Evolutionary conservation across 2,113 vertebrate genomes (phyloP), one percentile per base, ranked within the genome.

Genomic region (Centropus unirufus): DNA sequence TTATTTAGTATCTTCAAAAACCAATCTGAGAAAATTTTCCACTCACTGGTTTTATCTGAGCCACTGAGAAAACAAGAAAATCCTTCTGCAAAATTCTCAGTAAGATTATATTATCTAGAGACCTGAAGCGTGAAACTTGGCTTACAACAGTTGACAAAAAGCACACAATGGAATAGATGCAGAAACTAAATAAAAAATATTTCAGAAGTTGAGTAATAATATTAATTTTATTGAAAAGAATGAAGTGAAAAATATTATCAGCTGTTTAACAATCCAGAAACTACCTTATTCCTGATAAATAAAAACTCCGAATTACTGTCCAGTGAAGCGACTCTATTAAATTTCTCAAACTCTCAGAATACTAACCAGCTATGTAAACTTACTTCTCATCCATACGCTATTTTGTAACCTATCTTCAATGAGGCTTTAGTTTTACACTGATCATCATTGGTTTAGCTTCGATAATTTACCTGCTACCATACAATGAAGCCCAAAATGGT

Each of bases 11-110:
- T 97, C 98, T 98, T 98, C 97, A 98, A 98, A 98, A 99, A 98
- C 97, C 98, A 99, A 99, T 99, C 98, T 98, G 97, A 98, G 97
- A 98, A 98, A 99, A 99, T 99, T 98, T 99, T 99, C 98, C 98
- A 98, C 98, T 98, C 98, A 96, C 98, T 99, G 98, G 97, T 98
- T 98, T 98, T 98, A 97, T 96, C 98, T 98, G 97, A 97, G 97
- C 97, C 97, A 98, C 98, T 88, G 77, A 98, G 98, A 98, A 98
- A 98, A 98, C 98, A 97, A 98, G 98, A 98, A 98, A 98, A 98
- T 98, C 98, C 98, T 97, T 97, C 98, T 97, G 97, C 97, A 98
- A 98, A 98, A 98, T 97, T 98, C 97, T 98, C 98, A 98, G 96
- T 98, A 98, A 98, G 97, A 98, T 97, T 98, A 98, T 97, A 99